phyloP scores from a whole-genome alignment of 2,797 vertebrate species.

The Petrocephalus sullivani region DNA sequence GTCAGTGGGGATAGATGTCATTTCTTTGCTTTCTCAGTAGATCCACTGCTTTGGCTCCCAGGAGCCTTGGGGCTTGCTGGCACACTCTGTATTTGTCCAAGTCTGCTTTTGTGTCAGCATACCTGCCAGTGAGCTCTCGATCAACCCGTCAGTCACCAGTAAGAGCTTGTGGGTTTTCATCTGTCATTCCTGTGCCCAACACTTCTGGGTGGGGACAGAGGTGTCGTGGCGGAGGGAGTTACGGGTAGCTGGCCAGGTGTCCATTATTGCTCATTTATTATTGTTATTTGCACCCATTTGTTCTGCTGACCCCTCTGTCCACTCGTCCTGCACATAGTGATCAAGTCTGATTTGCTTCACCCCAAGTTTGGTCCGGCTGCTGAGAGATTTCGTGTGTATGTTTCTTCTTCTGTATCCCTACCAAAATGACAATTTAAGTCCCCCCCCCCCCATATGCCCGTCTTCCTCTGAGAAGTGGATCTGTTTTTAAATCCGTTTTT shows the following conservation, averaged over 20 bases:
- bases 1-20: neutral
- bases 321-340: neutral
- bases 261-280: neutral
- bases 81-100: neutral
- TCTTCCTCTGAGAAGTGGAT: constrained; percentile 9
- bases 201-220: neutral
- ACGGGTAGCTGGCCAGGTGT: neutral
- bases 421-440: neutral
- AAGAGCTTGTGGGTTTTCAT: neutral
- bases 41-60: neutral
- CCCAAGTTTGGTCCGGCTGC: neutral
- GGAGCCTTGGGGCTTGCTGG: neutral
- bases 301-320: neutral
- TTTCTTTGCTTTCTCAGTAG: neutral
- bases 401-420: neutral
- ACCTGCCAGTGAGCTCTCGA: neutral
- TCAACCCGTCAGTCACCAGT: neutral
- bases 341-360: neutral
- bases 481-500: constrained; percentile 10
- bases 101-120: neutral
- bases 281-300: neutral
- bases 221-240: neutral
- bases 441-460: neutral
- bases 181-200: neutral
- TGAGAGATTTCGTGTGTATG: neutral